Conservation (phyloP, 30 jellyfish, hydroid and myxozoan species). For the Hydra vulgaris region DNA sequence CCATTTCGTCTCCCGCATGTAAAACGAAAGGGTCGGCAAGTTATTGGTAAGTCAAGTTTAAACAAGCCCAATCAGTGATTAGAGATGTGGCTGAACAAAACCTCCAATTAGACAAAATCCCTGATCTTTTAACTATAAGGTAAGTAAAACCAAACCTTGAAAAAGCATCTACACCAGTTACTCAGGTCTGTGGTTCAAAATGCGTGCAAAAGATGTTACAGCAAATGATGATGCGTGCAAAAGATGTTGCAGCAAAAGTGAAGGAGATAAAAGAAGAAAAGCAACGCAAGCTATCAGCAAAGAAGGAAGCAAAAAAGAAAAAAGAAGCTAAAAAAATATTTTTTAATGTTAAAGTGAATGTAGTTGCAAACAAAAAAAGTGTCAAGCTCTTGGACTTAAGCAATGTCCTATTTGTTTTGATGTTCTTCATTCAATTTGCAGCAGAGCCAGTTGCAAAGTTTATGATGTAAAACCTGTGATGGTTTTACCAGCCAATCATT, state of each 20-base stretch:
- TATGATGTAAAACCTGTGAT: conserved; percentile 5
- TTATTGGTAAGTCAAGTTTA: not conserved
- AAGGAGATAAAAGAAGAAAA: conserved; percentile 39
- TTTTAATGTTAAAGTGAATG: not conserved
- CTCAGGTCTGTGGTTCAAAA: not conserved
- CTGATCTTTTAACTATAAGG: not conserved
- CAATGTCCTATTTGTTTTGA: not conserved
- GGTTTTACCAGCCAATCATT: not conserved
- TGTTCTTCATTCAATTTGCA: not conserved
- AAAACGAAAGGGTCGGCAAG: not conserved
- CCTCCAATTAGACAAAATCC: not conserved
- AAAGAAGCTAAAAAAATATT: not conserved
- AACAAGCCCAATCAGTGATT: not conserved
- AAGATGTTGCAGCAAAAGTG: conserved; percentile 29
- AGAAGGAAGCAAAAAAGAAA: not conserved
- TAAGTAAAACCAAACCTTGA: not conserved
- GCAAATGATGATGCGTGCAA: conserved; percentile 13
- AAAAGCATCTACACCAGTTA: not conserved
- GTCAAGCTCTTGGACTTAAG: not conserved
- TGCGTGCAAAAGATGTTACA: not conserved
- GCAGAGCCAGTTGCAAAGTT: not conserved
- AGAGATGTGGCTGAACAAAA: not conserved
- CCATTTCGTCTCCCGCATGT: not conserved
- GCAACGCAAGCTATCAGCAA: not conserved
- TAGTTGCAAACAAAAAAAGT: not conserved